Base-by-base conservation (phyloP, 1,140 invertebrate genomes). In the Parapsyche elsis region DNA sequence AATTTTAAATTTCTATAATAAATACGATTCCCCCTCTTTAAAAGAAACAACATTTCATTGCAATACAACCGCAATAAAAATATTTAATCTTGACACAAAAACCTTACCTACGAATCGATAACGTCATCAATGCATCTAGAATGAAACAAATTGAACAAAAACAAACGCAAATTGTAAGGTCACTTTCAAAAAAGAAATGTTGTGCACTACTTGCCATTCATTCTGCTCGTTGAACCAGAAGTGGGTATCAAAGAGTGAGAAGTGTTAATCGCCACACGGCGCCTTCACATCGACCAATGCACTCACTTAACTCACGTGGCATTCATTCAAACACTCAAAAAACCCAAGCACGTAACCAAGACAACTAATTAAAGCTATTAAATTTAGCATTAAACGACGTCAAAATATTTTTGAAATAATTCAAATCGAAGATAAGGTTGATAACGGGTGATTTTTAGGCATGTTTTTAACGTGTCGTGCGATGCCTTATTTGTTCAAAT, bases 161-260 rank as follows among this genome's bases (percentile, higher is more conserved):
- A 38, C 7, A 38, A 38, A 38, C 30, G 7, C 30, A 38, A 38
- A 38, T n/a, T 1, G 49, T 53, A 9, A 21, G 21, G 16, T 21
- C 67, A 44, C 67, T 26, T 71, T 71, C 67, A 14, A 44, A 30
- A 38, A 44, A 71, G 24, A 71, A 71, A 71, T 71, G 61, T 67
- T 67, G 67, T 44, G 67, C 24, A 71, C 67, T 71, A n/a, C 67
- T 71, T 30, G 30, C 67, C 67, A 30, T 38, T 71, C 67, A 30
- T 38, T 71, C 67, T 44, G 24, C 23, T 9, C 24, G 30, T 71
- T 44, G 67, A 71, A 71, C 30, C 24, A 26, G 21, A 26, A 71
- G 24, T 16, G 24, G 23, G 5, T n/a, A 71, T 30, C 30, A 19
- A 71, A 12, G 24, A 30, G 67, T 12, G 14, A n/a, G 14, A 44